These are phyloP conservation scores for pig (Sus scrofa) DNA, from an alignment of 2,113 vertebrate genomes.

Conservation along the genomic window T2T-Sscrofa CM000812.6:247139501-247140000, in stretches of 20 bases:
- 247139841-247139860: constrained; percentile 94
- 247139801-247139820: constrained; percentile 97
- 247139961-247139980: constrained; percentile 89
- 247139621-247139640: constrained; percentile 80
- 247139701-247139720: constrained; percentile 96
- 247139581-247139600: constrained; percentile 80
- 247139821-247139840: constrained; percentile 96
- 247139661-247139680: not conserved
- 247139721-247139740: constrained; percentile 97
- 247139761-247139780: constrained; percentile 96
- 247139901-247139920: constrained; percentile 73
- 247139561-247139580: constrained; percentile 79
- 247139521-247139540: constrained; percentile 58
- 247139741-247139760: constrained; percentile 97
- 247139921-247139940: constrained; percentile 83
- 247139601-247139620: constrained; percentile 83
- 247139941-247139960: constrained; percentile 90
- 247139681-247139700: constrained; percentile 84
- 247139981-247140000: constrained; percentile 86
- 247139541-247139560: constrained; percentile 38
- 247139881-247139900: not conserved
- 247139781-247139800: constrained; percentile 95
- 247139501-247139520: constrained; percentile 82
- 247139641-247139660: constrained; percentile 55
- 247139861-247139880: constrained; percentile 75